phyloP scores from a whole-genome alignment of 2,888 invertebrate species.

The Anagyrus pseudococci region DNA sequence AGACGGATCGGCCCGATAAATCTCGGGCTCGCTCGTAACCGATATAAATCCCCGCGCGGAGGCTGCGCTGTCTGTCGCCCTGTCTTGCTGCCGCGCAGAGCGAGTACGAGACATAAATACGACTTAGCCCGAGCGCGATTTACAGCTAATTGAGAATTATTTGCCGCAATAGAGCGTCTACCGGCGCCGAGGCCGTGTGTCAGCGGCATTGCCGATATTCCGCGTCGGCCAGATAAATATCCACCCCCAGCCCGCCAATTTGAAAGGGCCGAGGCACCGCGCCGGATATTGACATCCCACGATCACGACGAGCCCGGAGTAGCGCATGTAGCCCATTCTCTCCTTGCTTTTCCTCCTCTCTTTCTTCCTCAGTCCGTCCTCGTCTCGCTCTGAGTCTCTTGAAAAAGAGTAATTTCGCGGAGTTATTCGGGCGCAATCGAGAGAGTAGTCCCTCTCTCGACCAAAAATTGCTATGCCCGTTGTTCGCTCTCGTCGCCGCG shows the following conservation, averaged over 20 bases:
- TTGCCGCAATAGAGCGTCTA: conserved; percentile 44
- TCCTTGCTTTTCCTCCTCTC: conserved; percentile 8
- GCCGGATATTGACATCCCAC: conserved; percentile 22
- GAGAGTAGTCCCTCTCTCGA: no score
- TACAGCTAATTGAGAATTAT: conserved; percentile 61
- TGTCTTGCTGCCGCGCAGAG: conserved; percentile 38
- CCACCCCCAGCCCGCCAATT: background rate
- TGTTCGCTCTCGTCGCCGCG: no score
- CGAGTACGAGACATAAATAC: conserved; percentile 63
- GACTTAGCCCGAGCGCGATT: conserved; percentile 55
- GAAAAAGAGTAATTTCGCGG: background rate
- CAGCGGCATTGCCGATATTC: background rate
- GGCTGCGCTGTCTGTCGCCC: conserved; percentile 29
- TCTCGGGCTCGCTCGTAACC: conserved; percentile 50
- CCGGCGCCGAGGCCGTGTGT: background rate
- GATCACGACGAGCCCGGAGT: background rate
- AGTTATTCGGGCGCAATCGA: no score
- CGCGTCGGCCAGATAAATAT: no score
- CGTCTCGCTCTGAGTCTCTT: background rate
- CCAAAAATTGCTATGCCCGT: no score
- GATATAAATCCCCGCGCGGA: conserved; percentile 55
- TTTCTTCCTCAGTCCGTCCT: conserved; percentile 14
- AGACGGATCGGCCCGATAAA: conserved; percentile 60
- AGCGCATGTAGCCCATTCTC: background rate
- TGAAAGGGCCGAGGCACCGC: background rate